Conservation (phyloP, 2,888 invertebrate species). For the Tupiocoris notatus region DNA sequence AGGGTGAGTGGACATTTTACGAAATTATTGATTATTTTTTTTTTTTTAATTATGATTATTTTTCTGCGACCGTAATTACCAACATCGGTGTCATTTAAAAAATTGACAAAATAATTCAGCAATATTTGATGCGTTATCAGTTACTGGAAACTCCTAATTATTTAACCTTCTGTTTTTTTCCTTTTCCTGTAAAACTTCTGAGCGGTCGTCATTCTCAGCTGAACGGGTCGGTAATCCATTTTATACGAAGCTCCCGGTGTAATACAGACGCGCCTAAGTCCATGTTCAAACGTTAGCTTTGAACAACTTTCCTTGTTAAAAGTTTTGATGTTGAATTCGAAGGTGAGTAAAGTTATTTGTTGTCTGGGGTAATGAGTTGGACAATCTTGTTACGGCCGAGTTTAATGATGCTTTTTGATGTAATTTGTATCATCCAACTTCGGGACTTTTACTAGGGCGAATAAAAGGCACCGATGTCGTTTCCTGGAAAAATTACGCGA, state of each 20-base stretch:
- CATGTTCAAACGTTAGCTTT: neutral
- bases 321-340: conserved; percentile 16
- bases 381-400: neutral
- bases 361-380: neutral
- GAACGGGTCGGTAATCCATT: neutral
- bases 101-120: too few species aligned
- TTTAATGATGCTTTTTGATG: neutral
- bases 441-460: neutral
- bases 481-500: neutral
- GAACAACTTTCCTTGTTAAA: conserved; percentile 25
- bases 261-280: neutral
- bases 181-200: neutral
- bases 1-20: conserved; percentile 64
- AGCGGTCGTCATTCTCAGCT: neutral
- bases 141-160: too few species aligned
- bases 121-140: too few species aligned
- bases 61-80: too few species aligned
- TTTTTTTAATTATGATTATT: too few species aligned
- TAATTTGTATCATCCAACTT: neutral
- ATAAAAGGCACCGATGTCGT: neutral
- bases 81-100: too few species aligned
- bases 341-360: conserved; percentile 4
- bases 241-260: neutral
- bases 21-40: too few species aligned
- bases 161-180: too few species aligned